Evolutionary conservation across 1,140 invertebrate genomes (phyloP), one percentile per base, ranked within the genome.

Genomic region (Lordiphosa stackelbergi): DNA sequence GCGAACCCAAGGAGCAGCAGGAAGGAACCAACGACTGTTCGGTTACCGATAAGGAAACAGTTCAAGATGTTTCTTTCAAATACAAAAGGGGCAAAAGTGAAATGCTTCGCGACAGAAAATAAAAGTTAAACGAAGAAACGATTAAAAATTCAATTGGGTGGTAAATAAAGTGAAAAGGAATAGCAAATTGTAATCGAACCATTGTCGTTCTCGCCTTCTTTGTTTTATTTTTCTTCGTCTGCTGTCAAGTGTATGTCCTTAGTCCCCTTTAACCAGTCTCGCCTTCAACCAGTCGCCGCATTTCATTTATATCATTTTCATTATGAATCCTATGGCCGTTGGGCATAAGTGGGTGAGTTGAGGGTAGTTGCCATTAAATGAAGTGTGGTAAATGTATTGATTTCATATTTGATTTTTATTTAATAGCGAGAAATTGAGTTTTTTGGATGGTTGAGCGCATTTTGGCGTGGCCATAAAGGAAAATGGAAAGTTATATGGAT

Each of bases 361-460:
- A 52, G 66, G 71, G 65, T 66, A 45, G 34, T 52, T 52, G 66
- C 42, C 54, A 68, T 59, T 69, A 48, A 65, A 69, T 77, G 55
- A 61, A 69, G 68, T 77, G 64, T 60, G 48, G 28, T 31, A 62
- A 73, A 63, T 59, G 64, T 69, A 77, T 78, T 72, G 73, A 72
- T 77, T 72, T 78, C 73, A 77, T 69, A 63, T 74, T 77, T 69
- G 68, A 77, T 77, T 77, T 63, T 71, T 71, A 75, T 77, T 71
- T 71, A 75, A 68, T 71, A 61, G 65, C 60, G 48, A 73, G 47
- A 69, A 73, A 69, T 69, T 73, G 54, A 69, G 51, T 69, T 66
- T 71, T 66, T 71, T n/a, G 69, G 64, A 53, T 68, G 55, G 53
- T n/a, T 58, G 63, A 66, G 46, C 64, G 47, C 5, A 28, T 28